Conservation (phyloP, 2,797 vertebrate species). For the Cetoscarus ocellatus region DNA sequence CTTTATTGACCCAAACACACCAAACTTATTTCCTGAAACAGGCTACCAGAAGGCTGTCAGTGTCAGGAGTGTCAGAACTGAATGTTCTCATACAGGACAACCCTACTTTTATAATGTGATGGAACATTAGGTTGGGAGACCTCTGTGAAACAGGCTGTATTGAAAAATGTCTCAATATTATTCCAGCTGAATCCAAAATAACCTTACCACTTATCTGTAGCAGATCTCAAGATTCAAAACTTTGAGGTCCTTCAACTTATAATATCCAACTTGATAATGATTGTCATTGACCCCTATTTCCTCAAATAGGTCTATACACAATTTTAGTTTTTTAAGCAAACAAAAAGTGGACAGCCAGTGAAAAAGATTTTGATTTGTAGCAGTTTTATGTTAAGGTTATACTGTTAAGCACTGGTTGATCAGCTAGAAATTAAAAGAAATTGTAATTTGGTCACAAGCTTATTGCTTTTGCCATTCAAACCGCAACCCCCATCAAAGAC, state of each 20-base stretch:
- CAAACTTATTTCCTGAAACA: neutral
- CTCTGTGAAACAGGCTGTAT: too few species aligned
- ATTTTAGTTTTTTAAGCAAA: too few species aligned
- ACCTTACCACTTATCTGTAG: too few species aligned
- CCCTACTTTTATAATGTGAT: too few species aligned
- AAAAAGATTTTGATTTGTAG: neutral
- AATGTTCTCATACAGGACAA: too few species aligned
- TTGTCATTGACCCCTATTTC: neutral
- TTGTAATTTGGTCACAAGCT: neutral
- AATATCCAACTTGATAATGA: neutral
- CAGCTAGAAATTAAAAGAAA: neutral
- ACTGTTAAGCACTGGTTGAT: neutral
- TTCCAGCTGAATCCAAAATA: too few species aligned
- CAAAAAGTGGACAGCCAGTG: neutral
- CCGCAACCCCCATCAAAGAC: neutral
- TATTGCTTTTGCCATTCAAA: neutral
- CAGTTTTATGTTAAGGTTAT: neutral
- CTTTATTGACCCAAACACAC: neutral
- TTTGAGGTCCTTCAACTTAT: neutral
- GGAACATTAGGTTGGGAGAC: too few species aligned
- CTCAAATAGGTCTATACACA: too few species aligned
- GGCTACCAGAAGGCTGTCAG: neutral
- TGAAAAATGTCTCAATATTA: too few species aligned
- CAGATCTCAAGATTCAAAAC: too few species aligned
- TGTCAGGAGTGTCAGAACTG: neutral